Evolutionary conservation across 2,888 invertebrate species (phyloP).

Genomic region (Drosophila pseudotalamancana): DNA sequence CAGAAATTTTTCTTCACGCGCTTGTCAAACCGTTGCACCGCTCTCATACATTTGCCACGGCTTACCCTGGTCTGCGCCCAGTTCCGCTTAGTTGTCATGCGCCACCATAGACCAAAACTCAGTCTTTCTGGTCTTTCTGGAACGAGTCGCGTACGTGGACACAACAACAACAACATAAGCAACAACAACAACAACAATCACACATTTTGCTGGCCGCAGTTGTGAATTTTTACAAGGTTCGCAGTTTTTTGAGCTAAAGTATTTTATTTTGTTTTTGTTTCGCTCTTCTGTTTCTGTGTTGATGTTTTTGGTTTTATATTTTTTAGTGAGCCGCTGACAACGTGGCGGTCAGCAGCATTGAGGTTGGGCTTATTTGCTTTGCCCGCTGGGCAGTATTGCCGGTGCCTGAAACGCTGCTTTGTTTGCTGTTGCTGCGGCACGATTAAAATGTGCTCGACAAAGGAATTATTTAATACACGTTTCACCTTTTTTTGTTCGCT

Average conservation of each 20-base stretch:
- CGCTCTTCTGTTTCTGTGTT: slow-evolving; percentile 7
- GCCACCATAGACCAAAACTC: slow-evolving; percentile 68
- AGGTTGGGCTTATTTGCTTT: slow-evolving; percentile 53
- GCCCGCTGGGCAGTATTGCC: slow-evolving; percentile 47
- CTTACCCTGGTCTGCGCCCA: slow-evolving; percentile 36
- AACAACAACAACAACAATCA: background rate
- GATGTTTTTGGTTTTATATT: slow-evolving; percentile 16
- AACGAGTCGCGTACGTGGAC: slow-evolving; percentile 67
- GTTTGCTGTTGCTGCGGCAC: slow-evolving; percentile 72
- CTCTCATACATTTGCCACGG: slow-evolving; percentile 67
- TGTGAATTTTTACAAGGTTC: slow-evolving; percentile 73
- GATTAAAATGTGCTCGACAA: slow-evolving; percentile 79
- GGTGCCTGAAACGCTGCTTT: slow-evolving; percentile 49
- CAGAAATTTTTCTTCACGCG: slow-evolving; percentile 77
- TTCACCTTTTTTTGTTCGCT: slow-evolving; percentile 62
- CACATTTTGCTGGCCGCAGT: slow-evolving; percentile 40
- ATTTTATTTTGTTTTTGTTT: slow-evolving; percentile 11
- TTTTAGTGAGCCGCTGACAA: slow-evolving; percentile 57
- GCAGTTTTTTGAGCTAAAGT: slow-evolving; percentile 46
- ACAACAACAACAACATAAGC: slow-evolving; percentile 34
- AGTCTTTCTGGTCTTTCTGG: slow-evolving; percentile 42
- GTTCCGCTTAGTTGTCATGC: slow-evolving; percentile 69
- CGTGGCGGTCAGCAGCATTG: slow-evolving; percentile 23
- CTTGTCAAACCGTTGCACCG: slow-evolving; percentile 76
- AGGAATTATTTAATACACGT: slow-evolving; percentile 79